Percentiles rank a stretch among this genome's conserved stretches.
These are phyloP conservation scores for Epinotia nisella DNA, from an alignment of 2,888 invertebrate species.

Conservation along the genomic window DNA sequence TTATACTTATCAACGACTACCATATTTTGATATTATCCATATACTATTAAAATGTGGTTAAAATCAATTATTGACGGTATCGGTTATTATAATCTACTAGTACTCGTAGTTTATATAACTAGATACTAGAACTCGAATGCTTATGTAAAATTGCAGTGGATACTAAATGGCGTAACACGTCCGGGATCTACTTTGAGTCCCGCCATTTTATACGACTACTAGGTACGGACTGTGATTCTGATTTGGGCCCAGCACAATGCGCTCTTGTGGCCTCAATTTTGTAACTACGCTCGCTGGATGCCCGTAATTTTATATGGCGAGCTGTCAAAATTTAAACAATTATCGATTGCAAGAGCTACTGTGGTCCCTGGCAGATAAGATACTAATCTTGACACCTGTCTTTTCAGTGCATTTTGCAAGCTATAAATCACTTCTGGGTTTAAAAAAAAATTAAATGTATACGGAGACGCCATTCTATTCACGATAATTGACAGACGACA, in stretches of 20 bases:
- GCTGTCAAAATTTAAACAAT: conserved; percentile 4
- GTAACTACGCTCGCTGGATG: background rate
- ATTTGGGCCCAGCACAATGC: conserved; percentile 1
- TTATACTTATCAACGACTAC: background rate
- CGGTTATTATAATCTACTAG: background rate
- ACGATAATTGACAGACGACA: background rate
- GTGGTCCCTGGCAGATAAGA: background rate
- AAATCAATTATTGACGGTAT: background rate
- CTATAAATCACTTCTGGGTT: background rate
- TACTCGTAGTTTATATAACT: conserved; percentile 3
- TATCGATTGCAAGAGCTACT: background rate
- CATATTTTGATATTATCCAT: background rate
- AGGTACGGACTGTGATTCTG: background rate
- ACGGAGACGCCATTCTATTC: background rate
- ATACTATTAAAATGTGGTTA: background rate
- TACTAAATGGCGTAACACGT: conserved; percentile 18
- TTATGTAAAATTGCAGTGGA: conserved; percentile 17
- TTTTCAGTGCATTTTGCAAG: background rate
- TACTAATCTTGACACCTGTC: background rate
- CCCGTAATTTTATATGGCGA: background rate
- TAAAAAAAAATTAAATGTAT: background rate
- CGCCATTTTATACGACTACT: conserved; percentile 1
- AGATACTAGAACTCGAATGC: conserved; percentile 1
- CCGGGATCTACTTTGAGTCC: conserved; percentile 14
- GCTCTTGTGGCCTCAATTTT: background rate